These are phyloP conservation scores for Xyrichtys novacula DNA, from an alignment of 2,797 vertebrate species.

Conservation along the genomic window DNA sequence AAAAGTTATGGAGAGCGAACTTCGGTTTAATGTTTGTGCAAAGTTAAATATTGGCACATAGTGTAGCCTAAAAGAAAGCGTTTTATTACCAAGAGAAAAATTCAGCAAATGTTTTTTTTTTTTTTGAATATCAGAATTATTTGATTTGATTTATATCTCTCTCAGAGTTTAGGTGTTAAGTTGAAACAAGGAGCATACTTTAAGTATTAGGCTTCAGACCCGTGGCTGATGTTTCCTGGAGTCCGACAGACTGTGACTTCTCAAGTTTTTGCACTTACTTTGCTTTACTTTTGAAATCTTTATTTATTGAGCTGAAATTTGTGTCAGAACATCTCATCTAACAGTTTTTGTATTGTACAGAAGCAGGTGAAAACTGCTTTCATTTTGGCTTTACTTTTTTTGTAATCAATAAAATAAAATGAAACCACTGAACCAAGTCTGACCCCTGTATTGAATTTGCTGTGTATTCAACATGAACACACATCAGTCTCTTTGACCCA, in stretches of 20 bases:
- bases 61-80: no score
- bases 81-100: no score
- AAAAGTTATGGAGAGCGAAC: not conserved
- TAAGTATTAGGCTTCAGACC: not conserved
- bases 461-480: not conserved
- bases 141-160: no score
- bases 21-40: not conserved
- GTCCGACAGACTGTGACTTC: not conserved
- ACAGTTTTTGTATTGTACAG: not conserved
- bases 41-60: not conserved
- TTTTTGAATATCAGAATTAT: no score
- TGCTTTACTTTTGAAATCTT: not conserved
- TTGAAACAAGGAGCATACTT: no score
- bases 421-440: not conserved
- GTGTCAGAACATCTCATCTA: not conserved
- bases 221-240: not conserved
- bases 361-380: not conserved
- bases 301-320: constrained; percentile 28
- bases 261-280: constrained; percentile 16
- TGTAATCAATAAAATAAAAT: constrained; percentile 32
- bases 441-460: not conserved
- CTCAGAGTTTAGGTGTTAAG: not conserved
- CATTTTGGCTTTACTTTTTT: not conserved
- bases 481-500: not conserved
- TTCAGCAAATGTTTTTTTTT: no score